Evolutionary conservation across 2,797 vertebrate genomes (phyloP), one percentile per base, ranked within the genome.

Genomic region (Melanotaenia maccullochi): DNA sequence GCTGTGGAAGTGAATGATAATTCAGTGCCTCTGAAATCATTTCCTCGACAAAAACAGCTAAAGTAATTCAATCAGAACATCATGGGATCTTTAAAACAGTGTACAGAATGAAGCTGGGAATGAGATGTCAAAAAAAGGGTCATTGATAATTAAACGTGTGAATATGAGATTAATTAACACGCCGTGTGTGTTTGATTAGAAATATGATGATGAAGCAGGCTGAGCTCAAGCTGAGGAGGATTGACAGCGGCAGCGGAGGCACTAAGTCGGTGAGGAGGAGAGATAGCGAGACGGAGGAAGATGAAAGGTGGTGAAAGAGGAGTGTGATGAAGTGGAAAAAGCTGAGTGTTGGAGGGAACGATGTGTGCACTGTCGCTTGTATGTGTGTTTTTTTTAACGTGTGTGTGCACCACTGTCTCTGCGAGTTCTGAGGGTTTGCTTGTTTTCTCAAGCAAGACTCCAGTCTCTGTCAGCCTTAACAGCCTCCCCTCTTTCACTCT

Each of bases 131-230:
- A 74, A 90, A 92, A 89, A 79, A 78, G 87, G 89, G 82, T 91
- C 84, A 81, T 78, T 89, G 85, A 89, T 93, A 92, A 93, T 93
- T 90, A 91, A 89, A 86, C 72, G 75, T 84, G 28, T 4, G 54
- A 89, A 88, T 86, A 81, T 85, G 81, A 87, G 88, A 87, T 87
- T 84, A 93, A 94, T 94, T 90, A 94, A 93, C 56, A n/a, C 74
- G 33, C 66, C 11, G 79, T 80, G 84, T 84, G 88, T 74, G 83
- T 91, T 90, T 93, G 91, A 93, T 93, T 93, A 89, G 82, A 79
- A 85, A 88, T 79, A 47, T 81, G 91, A 92, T 87, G 90, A 91
- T 87, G 75, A 83, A 80, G 86, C 87, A 76, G 9, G 71, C 71
- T 71, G 78, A 78, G 76, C 84, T 87, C 73, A 80, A 68, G 75